phyloP scores from a whole-genome alignment of 2,113 vertebrate species.

The Parus major region DNA sequence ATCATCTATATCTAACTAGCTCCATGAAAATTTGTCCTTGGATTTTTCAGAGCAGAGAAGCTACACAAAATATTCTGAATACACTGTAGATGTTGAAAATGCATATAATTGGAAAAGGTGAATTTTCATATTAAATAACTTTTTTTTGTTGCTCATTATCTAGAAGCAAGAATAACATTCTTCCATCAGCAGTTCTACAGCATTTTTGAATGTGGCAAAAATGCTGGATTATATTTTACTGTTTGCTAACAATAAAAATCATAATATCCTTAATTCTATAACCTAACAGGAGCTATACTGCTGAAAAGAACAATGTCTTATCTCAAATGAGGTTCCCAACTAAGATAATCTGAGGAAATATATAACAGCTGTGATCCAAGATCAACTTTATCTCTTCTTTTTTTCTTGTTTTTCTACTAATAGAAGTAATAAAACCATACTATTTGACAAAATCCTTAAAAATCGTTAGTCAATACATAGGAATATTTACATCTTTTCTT shows the following conservation, averaged over 20 bases:
- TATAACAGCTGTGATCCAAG: neutral
- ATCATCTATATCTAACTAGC: neutral
- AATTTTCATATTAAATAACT: neutral
- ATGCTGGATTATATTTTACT: neutral
- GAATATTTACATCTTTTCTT: neutral
- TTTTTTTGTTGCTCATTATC: neutral
- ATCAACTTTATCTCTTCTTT: neutral
- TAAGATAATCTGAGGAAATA: neutral
- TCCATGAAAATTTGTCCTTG: neutral
- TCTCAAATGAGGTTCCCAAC: neutral
- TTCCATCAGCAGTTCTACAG: neutral
- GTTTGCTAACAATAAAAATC: neutral
- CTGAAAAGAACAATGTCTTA: neutral
- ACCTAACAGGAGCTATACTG: neutral
- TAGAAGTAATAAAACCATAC: neutral
- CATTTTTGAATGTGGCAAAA: neutral
- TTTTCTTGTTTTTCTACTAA: neutral
- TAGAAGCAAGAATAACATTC: neutral
- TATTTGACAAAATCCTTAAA: neutral
- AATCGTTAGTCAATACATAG: neutral
- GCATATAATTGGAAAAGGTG: neutral
- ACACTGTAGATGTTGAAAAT: neutral
- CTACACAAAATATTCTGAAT: neutral
- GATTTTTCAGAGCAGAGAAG: neutral
- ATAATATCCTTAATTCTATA: neutral